These are phyloP conservation scores for Motacilla alba DNA, from an alignment of 2,113 vertebrate genomes.

Conservation along the genomic window DNA sequence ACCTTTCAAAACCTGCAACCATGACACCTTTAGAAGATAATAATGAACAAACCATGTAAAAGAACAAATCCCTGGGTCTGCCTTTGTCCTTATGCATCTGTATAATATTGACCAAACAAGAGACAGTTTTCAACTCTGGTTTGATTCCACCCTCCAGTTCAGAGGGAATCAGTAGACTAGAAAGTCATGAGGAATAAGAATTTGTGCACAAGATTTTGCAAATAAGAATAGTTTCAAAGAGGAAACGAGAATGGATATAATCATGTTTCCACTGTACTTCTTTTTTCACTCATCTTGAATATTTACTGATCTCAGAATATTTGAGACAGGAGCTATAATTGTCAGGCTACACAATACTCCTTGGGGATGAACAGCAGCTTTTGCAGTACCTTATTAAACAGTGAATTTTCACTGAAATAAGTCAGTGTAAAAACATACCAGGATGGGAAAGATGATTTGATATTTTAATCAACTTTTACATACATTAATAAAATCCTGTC, in stretches of 20 bases:
- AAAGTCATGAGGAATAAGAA: background rate
- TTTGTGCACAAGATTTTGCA: background rate
- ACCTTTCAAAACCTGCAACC: background rate
- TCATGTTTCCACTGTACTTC: background rate
- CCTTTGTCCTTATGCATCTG: background rate
- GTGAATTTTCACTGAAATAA: background rate
- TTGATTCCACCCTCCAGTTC: background rate
- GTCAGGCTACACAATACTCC: accelerated
- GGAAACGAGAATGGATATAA: background rate
- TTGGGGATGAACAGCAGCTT: background rate
- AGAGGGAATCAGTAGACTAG: background rate
- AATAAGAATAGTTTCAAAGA: background rate
- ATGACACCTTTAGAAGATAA: background rate
- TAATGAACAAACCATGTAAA: background rate
- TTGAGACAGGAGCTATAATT: background rate
- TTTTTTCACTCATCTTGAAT: background rate
- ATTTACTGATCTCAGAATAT: background rate
- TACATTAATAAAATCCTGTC: background rate
- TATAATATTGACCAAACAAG: background rate
- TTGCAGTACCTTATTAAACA: background rate
- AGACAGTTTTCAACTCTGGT: background rate
- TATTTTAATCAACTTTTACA: background rate
- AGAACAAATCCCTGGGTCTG: background rate
- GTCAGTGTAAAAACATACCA: background rate
- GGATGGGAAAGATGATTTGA: background rate